Evolutionary conservation across 1,140 invertebrate genomes (phyloP).

Genomic region (Chlorops oryzae): DNA sequence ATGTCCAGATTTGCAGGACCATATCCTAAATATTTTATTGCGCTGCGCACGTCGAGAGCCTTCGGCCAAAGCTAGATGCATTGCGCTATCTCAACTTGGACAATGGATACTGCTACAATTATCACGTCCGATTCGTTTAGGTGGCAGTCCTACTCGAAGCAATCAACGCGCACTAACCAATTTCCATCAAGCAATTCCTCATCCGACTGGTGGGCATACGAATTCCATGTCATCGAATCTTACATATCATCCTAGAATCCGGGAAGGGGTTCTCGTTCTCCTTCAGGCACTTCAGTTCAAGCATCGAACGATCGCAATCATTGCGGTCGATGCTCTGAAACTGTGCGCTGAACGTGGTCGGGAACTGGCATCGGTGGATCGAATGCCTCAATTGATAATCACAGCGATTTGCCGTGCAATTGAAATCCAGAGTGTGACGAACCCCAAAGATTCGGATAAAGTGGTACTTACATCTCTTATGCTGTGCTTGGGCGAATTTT

Average conservation of each 20-base stretch:
- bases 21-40: slow-evolving; percentile 79
- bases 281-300: slow-evolving; percentile 73
- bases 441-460: slow-evolving; percentile 58
- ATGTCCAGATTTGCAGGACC: slow-evolving; percentile 62
- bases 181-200: slow-evolving; percentile 39
- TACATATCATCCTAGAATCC: slow-evolving; percentile 60
- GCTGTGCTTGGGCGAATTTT: slow-evolving; percentile 89
- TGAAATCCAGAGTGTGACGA: slow-evolving; percentile 43
- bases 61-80: slow-evolving; percentile 79
- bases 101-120: slow-evolving; percentile 78
- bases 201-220: slow-evolving; percentile 28
- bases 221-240: slow-evolving; percentile 21
- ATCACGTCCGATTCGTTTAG: slow-evolving; percentile 54
- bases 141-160: too few relatives aligned
- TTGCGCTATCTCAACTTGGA: slow-evolving; percentile 81
- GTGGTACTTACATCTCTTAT: slow-evolving; percentile 75
- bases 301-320: slow-evolving; percentile 44
- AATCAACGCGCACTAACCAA: slow-evolving; percentile 3
- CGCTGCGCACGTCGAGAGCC: slow-evolving; percentile 82
- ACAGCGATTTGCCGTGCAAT: slow-evolving; percentile 41
- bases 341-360: slow-evolving; percentile 38
- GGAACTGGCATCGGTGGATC: slow-evolving; percentile 37
- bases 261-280: slow-evolving; percentile 79
- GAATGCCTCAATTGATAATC: slow-evolving; percentile 42
- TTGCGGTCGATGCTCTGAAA: slow-evolving; percentile 42